A percentile compares a stretch with the other conserved stretches of the same genome.
Conservation (phyloP, 2,888 invertebrate genomes). For the Aproaerema taeniolella region DNA sequence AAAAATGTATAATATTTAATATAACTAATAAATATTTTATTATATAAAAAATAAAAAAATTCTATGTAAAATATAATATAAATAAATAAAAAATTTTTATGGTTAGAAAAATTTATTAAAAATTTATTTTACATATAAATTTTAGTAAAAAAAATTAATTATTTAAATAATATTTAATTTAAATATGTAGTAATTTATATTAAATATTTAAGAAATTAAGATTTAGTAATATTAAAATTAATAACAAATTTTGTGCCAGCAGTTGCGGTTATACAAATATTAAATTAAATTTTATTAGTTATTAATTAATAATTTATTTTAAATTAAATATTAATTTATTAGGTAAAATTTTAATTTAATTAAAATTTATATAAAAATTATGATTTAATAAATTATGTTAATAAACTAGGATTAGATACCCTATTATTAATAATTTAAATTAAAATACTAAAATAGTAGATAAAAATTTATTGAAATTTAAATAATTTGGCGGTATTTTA, state of each 20-base stretch:
- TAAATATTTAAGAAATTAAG: slow-evolving; percentile 40
- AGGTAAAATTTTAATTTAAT: too few species aligned
- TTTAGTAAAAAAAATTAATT: too few species aligned
- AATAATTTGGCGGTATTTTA: too few species aligned
- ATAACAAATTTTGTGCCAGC: slow-evolving; percentile 78
- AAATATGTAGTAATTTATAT: slow-evolving; percentile 47
- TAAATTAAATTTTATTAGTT: slow-evolving; percentile 75
- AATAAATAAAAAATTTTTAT: slow-evolving; percentile 59
- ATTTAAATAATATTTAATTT: slow-evolving; percentile 47
- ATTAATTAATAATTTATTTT: neutral
- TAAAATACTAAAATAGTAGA: too few species aligned
- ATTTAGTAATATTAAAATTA: slow-evolving; percentile 51
- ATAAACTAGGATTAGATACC: too few species aligned
- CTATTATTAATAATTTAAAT: slow-evolving; percentile 79
- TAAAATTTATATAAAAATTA: too few species aligned
- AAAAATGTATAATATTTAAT: slow-evolving; percentile 22
- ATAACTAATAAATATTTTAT: slow-evolving; percentile 22
- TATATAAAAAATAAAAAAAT: slow-evolving; percentile 45
- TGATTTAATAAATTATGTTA: too few species aligned
- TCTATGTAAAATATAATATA: too few species aligned
- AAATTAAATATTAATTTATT: too few species aligned
- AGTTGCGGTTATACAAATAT: slow-evolving; percentile 82
- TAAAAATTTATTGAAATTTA: too few species aligned
- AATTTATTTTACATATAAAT: too few species aligned
- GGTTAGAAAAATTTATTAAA: slow-evolving; percentile 63